A percentile compares a stretch with the other conserved stretches of the same genome.
phyloP scores from a whole-genome alignment of 1,140 invertebrate genomes.

The Stenopsyche tienmushanensis region DNA sequence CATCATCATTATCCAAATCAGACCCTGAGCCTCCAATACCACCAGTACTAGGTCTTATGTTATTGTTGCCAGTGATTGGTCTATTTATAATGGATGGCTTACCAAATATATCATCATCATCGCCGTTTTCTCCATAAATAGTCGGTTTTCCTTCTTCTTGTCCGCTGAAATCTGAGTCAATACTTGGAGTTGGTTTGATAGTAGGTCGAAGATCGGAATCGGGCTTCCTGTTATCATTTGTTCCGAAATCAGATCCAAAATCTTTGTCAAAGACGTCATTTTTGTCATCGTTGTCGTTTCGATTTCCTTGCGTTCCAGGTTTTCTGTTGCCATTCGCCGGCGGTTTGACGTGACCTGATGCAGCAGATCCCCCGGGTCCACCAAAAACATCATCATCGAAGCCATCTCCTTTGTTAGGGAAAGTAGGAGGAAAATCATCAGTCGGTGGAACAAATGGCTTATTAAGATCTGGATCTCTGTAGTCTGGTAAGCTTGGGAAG shows the following conservation, averaged over 20 bases:
- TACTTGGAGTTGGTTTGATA: conserved; percentile 22
- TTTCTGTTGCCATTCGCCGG: conserved; percentile 38
- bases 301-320: conserved; percentile 45
- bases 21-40: conserved; percentile 1
- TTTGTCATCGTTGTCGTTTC: conserved; percentile 39
- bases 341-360: conserved; percentile 55
- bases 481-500: conserved; percentile 52
- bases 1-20: conserved; percentile 23
- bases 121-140: conserved; percentile 40
- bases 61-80: not conserved
- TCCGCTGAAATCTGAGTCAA: conserved; percentile 24
- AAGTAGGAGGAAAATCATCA: conserved; percentile 23
- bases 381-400: conserved; percentile 44
- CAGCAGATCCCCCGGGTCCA: conserved; percentile 55
- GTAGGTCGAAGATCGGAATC: conserved; percentile 19
- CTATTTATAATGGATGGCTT: conserved; percentile 7
- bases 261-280: conserved; percentile 40
- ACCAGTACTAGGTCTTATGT: conserved; percentile 5
- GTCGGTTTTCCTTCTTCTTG: conserved; percentile 40
- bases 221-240: conserved; percentile 7
- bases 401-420: conserved; percentile 14
- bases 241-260: conserved; percentile 31
- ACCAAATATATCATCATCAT: conserved; percentile 35
- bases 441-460: conserved; percentile 48
- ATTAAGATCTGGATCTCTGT: conserved; percentile 52